Evolutionary conservation across 2,113 vertebrate species (phyloP), one percentile per base, ranked within the genome.

Genomic region (Gallinago undulata): DNA sequence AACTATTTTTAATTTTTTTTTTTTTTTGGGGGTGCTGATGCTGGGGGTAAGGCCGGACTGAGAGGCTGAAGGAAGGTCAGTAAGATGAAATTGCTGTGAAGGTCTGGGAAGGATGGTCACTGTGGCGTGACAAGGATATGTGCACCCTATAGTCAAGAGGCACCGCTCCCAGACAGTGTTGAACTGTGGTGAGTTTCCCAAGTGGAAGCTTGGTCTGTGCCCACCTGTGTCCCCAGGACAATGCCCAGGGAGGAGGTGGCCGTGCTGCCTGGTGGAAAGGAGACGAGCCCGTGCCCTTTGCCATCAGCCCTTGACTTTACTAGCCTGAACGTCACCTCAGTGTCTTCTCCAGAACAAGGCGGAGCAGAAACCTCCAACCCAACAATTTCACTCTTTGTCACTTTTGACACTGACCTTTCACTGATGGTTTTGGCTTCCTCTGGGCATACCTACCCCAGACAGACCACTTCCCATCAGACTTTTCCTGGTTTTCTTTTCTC

Each of bases 321-420:
- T 25, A 18, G 10, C 22, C 16, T 1, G 2, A n/a, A 28, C 0
- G 1, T 19, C 1, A 1, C 19, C 43, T 30, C 37, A 35, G 4
- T 1, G 1, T 28, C 47, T 56, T 28, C 55, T 79, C 1, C 1
- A 59, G 28, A 28, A 16, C 13, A 37, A 75, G 11, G 2, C 17
- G 19, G 19, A 55, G 56, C n/a, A 76, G 50, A 77, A 90, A 47
- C 37, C 22, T 37, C 37, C 37, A 53, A 18, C 39, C 5, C 83
- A 39, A 13, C 37, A 16, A 37, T 47, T 57, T 68, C 24, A 11
- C 7, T 53, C 60, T 39, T 9, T 35, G 33, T 22, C 47, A 4
- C 7, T 64, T 48, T 28, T 56, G 21, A 51, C 28, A 25, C 24
- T 3, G 8, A 39, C 22, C 3, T 56, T 75, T 75, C 16, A 16